Percentiles rank a stretch among this genome's conserved stretches.
These are phyloP conservation scores for Trichonephila inaurata DNA, from an alignment of 1,140 invertebrate genomes.

Conservation along the genomic window DNA sequence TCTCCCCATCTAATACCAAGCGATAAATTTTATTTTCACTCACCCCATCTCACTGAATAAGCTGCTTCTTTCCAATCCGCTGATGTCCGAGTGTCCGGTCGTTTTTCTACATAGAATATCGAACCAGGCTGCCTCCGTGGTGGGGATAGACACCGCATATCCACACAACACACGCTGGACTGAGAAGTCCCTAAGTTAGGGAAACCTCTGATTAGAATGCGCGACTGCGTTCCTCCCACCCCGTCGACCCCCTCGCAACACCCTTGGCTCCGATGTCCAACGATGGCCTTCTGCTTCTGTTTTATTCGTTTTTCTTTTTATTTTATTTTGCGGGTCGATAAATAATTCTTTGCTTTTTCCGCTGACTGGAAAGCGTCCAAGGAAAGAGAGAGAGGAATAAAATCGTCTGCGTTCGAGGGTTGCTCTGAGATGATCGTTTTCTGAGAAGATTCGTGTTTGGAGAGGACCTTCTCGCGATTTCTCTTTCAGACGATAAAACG, in stretches of 20 bases:
- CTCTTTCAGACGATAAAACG: not conserved
- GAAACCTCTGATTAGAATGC: constrained; percentile 63
- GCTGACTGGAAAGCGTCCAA: constrained; percentile 18
- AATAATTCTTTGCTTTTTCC: constrained; percentile 26
- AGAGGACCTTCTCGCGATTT: not conserved
- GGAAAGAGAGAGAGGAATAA: not conserved
- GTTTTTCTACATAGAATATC: constrained; percentile 68
- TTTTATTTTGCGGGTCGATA: not conserved
- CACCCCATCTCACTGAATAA: constrained; percentile 73
- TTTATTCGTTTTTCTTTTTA: constrained; percentile 20
- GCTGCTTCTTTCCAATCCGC: constrained; percentile 56
- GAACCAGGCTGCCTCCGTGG: constrained; percentile 41
- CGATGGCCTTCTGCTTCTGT: constrained; percentile 37
- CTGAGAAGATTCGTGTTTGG: constrained; percentile 14
- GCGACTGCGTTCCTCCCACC: constrained; percentile 1
- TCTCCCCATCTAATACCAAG: not conserved
- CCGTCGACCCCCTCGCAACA: not conserved
- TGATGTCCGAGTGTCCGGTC: not conserved
- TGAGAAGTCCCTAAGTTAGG: constrained; percentile 2
- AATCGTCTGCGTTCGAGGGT: constrained; percentile 10
- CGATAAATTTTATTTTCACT: constrained; percentile 20
- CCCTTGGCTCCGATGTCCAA: constrained; percentile 9
- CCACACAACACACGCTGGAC: not conserved
- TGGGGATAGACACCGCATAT: constrained; percentile 63
- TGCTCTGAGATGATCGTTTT: constrained; percentile 32